phyloP scores from a whole-genome alignment of 1,140 invertebrate genomes.

The Platorchestia sp. region DNA sequence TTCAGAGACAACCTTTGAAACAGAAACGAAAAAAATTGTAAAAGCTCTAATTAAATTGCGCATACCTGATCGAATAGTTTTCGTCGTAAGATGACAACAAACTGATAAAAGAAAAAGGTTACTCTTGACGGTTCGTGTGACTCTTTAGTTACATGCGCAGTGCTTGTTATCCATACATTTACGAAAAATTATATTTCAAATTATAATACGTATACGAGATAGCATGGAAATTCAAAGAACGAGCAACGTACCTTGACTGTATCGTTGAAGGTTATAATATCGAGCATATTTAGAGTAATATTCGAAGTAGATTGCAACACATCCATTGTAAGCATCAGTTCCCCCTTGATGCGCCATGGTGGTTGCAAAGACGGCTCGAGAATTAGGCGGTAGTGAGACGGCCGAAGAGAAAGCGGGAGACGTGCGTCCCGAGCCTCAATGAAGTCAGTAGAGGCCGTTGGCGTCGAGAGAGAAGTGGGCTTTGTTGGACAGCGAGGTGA shows the following conservation, averaged over 20 bases:
- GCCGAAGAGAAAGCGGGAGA: neutral
- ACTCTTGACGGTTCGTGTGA: no score
- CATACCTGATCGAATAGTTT: no score
- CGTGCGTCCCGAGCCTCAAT: neutral
- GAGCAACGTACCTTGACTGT: constrained; percentile 47
- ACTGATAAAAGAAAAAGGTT: no score
- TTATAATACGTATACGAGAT: no score
- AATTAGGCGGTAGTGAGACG: constrained; percentile 5
- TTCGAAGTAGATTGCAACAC: neutral
- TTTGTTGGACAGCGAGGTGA: neutral
- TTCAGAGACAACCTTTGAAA: no score
- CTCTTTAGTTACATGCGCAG: no score
- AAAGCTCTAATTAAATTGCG: no score
- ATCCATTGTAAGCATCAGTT: neutral
- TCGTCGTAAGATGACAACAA: no score
- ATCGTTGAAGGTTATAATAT: constrained; percentile 52
- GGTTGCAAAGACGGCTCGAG: constrained; percentile 19
- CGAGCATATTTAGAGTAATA: constrained; percentile 48
- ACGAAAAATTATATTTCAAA: no score
- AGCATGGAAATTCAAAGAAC: no score
- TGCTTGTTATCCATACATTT: no score
- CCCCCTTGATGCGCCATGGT: neutral
- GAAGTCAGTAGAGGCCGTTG: neutral
- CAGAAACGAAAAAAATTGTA: no score
- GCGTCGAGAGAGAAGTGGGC: neutral